Percentiles rank a stretch among this genome's conserved stretches.
Evolutionary conservation across 2,113 vertebrate species (phyloP).

Genomic region (Octodon degus): DNA sequence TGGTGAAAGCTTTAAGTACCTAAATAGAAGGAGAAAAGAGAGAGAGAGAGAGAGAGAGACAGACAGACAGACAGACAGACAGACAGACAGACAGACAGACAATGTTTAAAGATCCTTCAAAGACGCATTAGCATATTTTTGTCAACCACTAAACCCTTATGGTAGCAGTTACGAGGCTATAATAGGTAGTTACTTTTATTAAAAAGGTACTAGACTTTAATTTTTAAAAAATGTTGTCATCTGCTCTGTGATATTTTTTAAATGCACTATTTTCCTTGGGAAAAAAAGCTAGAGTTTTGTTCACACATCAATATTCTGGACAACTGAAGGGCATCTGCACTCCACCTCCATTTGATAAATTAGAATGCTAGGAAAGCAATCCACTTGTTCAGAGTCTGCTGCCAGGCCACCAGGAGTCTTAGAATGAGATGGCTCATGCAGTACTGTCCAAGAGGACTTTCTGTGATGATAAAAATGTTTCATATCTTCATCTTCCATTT

Average conservation of each 20-base stretch:
- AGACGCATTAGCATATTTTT: background rate
- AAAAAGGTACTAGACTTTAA: background rate
- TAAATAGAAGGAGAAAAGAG: constrained; percentile 73
- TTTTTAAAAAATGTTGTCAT: background rate
- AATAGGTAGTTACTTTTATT: too few species aligned
- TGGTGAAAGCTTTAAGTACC: constrained; percentile 94
- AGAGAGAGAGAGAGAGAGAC: background rate
- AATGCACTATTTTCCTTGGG: constrained; percentile 14
- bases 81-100: too few species aligned
- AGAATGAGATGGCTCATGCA: background rate
- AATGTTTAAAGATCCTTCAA: constrained; percentile 23
- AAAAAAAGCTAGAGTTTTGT: constrained; percentile 55
- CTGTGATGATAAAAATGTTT: background rate
- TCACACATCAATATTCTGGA: constrained; percentile 56
- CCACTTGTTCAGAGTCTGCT: background rate
- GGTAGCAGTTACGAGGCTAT: background rate
- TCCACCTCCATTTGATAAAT: constrained; percentile 14
- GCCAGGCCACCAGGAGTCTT: background rate
- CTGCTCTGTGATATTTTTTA: constrained; percentile 17
- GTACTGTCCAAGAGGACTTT: background rate
- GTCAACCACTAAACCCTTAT: background rate
- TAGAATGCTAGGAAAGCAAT: background rate
- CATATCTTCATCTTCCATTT: background rate
- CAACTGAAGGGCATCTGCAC: background rate
- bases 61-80: too few species aligned